Evolutionary conservation across 23 tunicate genomes (phyloP), one percentile per base, ranked within the genome.

Genomic region (Trididemnum clinides): DNA sequence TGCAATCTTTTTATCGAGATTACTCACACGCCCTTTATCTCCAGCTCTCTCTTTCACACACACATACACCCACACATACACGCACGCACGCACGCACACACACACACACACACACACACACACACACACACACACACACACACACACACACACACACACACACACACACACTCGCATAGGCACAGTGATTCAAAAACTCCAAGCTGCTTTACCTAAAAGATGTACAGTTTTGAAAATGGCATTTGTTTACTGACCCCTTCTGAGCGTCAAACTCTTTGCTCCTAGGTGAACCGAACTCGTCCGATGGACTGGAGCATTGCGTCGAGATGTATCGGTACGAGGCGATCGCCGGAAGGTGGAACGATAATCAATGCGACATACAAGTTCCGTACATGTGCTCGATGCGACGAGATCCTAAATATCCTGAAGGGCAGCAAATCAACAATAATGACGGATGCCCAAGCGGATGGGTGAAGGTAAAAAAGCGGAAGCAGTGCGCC

Each of bases 221-320:
- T n/a, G n/a, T n/a, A n/a, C n/a, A n/a, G n/a, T n/a, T n/a, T n/a
- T n/a, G n/a, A n/a, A n/a, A n/a, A n/a, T n/a, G n/a, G n/a, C n/a
- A n/a, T n/a, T n/a, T n/a, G n/a, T n/a, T n/a, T n/a, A n/a, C n/a
- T 44, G 54, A 44, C 15, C 54, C 15, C 54, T 15, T 44, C 15
- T 7, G 54, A 7, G 10, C 10, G 10, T 15, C 10, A 7, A 44
- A 15, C 69, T 22, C 4, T 21, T 22, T 59, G 69, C 26, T 59
- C 31, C n/a, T n/a, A 94, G 98, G 94, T 39, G 94, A 94, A 82
- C 98, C 98, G 35, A 89, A 94, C 66, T 86, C 84, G 30, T 33
- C 26, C 22, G 87, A 94, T 10, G 88, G 89, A 18, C 85, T 70
- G 28, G 98, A 94, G 51, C 57, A 91, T 28, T 94, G 98, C 54